Conservation (phyloP, 2,888 invertebrate species). For the Rhamnusium bicolor region DNA sequence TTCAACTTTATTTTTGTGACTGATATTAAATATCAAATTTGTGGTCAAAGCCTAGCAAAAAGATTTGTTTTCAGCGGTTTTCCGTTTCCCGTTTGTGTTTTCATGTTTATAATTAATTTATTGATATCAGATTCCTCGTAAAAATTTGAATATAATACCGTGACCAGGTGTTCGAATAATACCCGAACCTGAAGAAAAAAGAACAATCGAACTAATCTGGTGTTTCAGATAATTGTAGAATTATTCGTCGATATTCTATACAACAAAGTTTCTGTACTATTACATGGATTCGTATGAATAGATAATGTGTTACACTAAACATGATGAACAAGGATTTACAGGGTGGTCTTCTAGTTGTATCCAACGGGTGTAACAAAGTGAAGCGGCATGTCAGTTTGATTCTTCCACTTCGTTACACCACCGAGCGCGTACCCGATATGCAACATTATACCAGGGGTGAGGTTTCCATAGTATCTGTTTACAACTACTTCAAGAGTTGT, state of each 20-base stretch:
- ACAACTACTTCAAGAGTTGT: slow-evolving; percentile 17
- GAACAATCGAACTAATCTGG: not conserved
- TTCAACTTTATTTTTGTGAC: slow-evolving; percentile 16
- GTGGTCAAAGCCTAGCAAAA: slow-evolving; percentile 41
- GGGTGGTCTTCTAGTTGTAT: slow-evolving; percentile 55
- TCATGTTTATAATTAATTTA: slow-evolving; percentile 59
- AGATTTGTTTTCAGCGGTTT: slow-evolving; percentile 66
- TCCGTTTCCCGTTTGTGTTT: slow-evolving; percentile 63
- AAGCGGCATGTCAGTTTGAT: slow-evolving; percentile 54
- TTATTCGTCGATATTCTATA: slow-evolving; percentile 3
- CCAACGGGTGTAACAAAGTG: slow-evolving; percentile 56
- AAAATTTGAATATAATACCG: slow-evolving; percentile 16
- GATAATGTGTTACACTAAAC: slow-evolving; percentile 12
- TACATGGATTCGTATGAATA: slow-evolving; percentile 26
- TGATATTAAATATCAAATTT: slow-evolving; percentile 37
- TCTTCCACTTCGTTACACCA: slow-evolving; percentile 49
- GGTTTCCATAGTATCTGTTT: slow-evolving; percentile 41
- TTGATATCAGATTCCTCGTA: slow-evolving; percentile 48
- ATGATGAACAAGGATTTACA: slow-evolving; percentile 33
- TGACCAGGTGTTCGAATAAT: slow-evolving; percentile 31
- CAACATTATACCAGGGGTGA: slow-evolving; percentile 54
- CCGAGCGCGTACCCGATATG: slow-evolving; percentile 51
- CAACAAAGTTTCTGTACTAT: slow-evolving; percentile 6
- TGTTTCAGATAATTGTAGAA: slow-evolving; percentile 1
- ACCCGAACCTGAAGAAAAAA: not conserved